phyloP scores from a whole-genome alignment of 2,888 invertebrate genomes.

The Aethes cnicana region DNA sequence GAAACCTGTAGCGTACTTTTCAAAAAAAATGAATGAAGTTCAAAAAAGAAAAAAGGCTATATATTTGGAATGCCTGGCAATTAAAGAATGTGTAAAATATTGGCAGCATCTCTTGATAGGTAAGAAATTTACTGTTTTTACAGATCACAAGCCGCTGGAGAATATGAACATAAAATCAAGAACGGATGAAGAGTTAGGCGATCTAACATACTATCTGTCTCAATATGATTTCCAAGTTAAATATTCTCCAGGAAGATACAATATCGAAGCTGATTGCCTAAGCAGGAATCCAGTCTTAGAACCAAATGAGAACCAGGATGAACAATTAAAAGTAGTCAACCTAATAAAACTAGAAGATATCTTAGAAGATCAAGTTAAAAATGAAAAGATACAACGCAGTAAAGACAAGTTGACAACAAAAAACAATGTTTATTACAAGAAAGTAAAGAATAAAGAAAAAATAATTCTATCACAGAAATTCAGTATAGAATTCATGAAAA shows the following conservation, averaged over 20 bases:
- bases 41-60: no score
- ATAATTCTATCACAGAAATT: slow-evolving; percentile 33
- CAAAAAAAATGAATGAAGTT: no score
- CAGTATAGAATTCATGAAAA: slow-evolving; percentile 30
- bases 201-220: slow-evolving; percentile 34
- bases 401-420: slow-evolving; percentile 27
- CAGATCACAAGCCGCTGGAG: slow-evolving; percentile 34
- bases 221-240: slow-evolving; percentile 35
- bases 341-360: slow-evolving; percentile 34
- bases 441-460: slow-evolving; percentile 30
- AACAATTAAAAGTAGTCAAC: slow-evolving; percentile 34
- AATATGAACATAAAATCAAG: slow-evolving; percentile 30
- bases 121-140: slow-evolving; percentile 29
- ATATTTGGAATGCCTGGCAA: no score
- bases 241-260: slow-evolving; percentile 36
- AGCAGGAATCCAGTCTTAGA: slow-evolving; percentile 37
- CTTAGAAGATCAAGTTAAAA: slow-evolving; percentile 29
- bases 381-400: slow-evolving; percentile 29
- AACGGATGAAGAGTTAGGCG: slow-evolving; percentile 30
- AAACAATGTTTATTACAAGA: slow-evolving; percentile 33
- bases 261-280: slow-evolving; percentile 36
- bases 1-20: no score
- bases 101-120: slow-evolving; percentile 38
- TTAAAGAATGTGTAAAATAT: slow-evolving; percentile 33
- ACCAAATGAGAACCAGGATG: slow-evolving; percentile 29